Base-by-base conservation (phyloP, 1,140 invertebrate species). In the Helicoverpa zea region DNA sequence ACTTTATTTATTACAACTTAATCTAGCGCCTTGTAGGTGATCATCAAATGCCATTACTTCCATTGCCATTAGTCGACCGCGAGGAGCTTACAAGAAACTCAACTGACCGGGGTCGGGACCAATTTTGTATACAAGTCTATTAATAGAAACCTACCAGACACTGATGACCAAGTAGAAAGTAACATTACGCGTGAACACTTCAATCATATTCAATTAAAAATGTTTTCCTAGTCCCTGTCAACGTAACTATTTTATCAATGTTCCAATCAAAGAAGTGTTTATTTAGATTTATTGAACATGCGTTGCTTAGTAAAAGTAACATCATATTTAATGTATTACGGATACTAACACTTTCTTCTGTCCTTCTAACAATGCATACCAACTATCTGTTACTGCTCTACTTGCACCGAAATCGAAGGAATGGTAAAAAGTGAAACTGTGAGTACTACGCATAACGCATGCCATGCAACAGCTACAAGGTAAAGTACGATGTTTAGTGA, bases 1-100 rank as follows among this genome's bases (percentile, higher is more conserved):
- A 51, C 66, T 59, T 59, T 70, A 61, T 61, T 61, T 61, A 80
- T 83, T 70, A 75, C 79, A 72, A 76, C 70, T 75, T 76, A 81
- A 79, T 47, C 61, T 64, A 64, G 61, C 10, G 1, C 4, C 13
- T 43, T 14, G 30, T n/a, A 13, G 61, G 14, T 14, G 9, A 16
- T 16, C 61, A 16, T 58, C 16, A 23, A 9, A 58, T 23, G 35
- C 35, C 35, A 35, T 3, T 35, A 35, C 7, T 35, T 35, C 3
- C 1, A 35, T 35, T 35, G 35, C 35, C 35, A 35, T 35, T 35
- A 35, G 35, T 35, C 35, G 35, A 35, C 3, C 35, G 35, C 35
- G n/a, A 54, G 13, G 52, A 54, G 11, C 52, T 54, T 1, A 54
- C 13, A 54, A 54, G 52, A n/a, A n/a, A 13, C 13, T 54, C 1